Evolutionary conservation across 2,888 invertebrate species (phyloP).

Genomic region (Nephrotoma appendiculata): DNA sequence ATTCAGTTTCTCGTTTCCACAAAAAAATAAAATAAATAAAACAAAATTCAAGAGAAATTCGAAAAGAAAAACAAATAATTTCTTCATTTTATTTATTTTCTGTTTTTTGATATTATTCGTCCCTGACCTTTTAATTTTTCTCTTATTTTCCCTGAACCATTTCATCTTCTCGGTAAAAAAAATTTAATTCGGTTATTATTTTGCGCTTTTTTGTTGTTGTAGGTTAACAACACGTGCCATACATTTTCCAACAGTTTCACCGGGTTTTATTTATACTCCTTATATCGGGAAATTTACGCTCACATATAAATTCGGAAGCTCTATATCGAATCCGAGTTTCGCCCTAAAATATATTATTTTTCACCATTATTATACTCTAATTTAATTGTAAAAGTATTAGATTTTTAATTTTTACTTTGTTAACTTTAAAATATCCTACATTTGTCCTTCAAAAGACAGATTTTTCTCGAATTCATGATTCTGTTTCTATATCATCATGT

Average conservation of each 20-base stretch:
- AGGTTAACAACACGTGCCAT: not conserved
- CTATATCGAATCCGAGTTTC: not conserved
- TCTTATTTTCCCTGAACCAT: not conserved
- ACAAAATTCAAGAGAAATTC: not conserved
- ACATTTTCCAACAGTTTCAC: not conserved
- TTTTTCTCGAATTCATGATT: not conserved
- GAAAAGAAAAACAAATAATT: not conserved
- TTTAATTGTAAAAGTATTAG: too few species aligned
- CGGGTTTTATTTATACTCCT: not conserved
- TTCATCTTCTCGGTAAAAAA: not conserved
- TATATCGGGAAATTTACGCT: not conserved
- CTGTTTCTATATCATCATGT: not conserved
- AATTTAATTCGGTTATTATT: not conserved
- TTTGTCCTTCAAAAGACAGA: not conserved
- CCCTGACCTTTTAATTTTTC: not conserved
- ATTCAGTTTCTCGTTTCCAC: not conserved
- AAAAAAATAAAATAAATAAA: not conserved
- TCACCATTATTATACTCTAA: too few species aligned
- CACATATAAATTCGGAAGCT: not conserved
- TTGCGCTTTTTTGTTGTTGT: not conserved
- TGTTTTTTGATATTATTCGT: not conserved
- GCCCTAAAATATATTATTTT: not conserved
- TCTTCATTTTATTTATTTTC: not conserved
- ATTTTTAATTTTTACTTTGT: too few species aligned
- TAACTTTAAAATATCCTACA: not conserved